These are phyloP conservation scores for Cotesia congregata DNA, from an alignment of 2,888 invertebrate species.

Conservation along the genomic window DNA sequence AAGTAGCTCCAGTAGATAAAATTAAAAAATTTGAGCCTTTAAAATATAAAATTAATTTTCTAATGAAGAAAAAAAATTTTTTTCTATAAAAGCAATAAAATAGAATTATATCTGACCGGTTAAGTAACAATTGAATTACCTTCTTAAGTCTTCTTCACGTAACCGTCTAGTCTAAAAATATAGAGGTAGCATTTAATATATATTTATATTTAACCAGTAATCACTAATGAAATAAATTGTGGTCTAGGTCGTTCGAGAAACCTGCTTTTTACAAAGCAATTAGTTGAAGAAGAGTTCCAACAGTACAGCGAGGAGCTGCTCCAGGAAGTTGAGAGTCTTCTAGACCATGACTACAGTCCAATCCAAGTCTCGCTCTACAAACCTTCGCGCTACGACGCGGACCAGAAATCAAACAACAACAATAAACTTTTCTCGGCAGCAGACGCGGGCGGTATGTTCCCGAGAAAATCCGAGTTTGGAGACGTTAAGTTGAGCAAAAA, in stretches of 20 bases:
- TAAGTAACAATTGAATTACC: not conserved
- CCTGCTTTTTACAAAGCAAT: constrained; percentile 63
- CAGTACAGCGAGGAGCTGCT: constrained; percentile 65
- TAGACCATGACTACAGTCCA: constrained; percentile 67
- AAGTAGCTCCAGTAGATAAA: no score
- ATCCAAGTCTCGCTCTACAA: constrained; percentile 60
- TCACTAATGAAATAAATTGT: constrained; percentile 5
- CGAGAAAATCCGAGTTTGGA: constrained; percentile 45
- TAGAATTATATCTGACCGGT: no score
- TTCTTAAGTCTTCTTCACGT: not conserved
- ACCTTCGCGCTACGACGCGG: constrained; percentile 59
- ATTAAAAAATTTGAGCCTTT: no score
- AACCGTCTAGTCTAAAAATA: not conserved
- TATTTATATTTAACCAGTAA: not conserved
- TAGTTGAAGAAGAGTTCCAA: constrained; percentile 63
- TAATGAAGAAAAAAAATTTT: no score
- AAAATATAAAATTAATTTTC: no score
- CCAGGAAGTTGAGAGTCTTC: constrained; percentile 64
- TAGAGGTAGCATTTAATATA: not conserved
- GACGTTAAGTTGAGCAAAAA: constrained; percentile 54
- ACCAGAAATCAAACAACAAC: constrained; percentile 53
- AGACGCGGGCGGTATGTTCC: constrained; percentile 56
- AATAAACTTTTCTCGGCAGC: constrained; percentile 47
- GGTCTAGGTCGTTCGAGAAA: constrained; percentile 65
- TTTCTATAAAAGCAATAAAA: no score